Percentiles rank a stretch among this genome's conserved stretches.
Evolutionary conservation across 1,140 invertebrate genomes (phyloP).

Genomic region (Eciton burchellii): DNA sequence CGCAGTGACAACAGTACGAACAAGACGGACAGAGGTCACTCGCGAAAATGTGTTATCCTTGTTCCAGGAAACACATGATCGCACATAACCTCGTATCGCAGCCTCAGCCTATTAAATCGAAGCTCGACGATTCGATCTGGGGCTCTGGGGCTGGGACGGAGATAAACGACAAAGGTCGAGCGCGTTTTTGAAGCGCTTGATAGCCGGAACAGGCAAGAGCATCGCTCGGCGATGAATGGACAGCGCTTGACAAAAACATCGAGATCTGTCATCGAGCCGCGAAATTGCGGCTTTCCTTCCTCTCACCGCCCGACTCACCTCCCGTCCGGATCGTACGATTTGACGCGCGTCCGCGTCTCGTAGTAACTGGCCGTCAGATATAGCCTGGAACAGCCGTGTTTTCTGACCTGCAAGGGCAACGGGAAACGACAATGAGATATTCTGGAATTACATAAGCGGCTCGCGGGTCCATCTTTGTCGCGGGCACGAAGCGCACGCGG

Average conservation of each 20-base stretch:
- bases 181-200: background rate
- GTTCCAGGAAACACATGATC: background rate
- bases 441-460: conserved; percentile 78
- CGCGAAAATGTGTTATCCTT: conserved; percentile 2
- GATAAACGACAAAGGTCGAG: background rate
- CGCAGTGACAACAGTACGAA: background rate
- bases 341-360: conserved; percentile 71
- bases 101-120: background rate
- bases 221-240: no score
- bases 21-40: background rate
- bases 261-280: conserved; percentile 19
- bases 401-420: conserved; percentile 81
- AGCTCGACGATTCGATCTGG: no score
- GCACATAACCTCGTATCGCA: conserved; percentile 18
- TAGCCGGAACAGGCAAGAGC: no score
- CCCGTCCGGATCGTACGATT: conserved; percentile 68
- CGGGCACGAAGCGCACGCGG: conserved; percentile 64
- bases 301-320: conserved; percentile 69
- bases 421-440: conserved; percentile 32
- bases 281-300: conserved; percentile 8
- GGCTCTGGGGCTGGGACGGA: no score
- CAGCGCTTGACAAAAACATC: conserved; percentile 40
- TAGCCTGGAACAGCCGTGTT: conserved; percentile 77
- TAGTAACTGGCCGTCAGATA: conserved; percentile 75
- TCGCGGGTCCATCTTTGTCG: conserved; percentile 79